Evolutionary conservation across 2,888 invertebrate genomes (phyloP).

Genomic region (Arenicola marina): DNA sequence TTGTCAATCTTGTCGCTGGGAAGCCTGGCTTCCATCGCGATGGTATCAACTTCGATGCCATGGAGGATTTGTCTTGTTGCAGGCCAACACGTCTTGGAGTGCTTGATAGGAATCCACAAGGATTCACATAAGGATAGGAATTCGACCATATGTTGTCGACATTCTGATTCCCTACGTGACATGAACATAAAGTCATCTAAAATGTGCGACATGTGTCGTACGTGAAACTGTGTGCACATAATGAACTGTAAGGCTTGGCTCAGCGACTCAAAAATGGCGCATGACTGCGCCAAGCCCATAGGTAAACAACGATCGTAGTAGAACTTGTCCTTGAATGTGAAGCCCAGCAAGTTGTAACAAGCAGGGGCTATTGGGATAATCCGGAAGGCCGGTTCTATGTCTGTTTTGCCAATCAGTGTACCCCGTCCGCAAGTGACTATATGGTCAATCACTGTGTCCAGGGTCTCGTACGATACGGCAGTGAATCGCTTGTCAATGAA

Average conservation of each 20-base stretch:
- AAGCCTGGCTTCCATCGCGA: too few species aligned
- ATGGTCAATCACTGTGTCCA: background rate
- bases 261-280: background rate
- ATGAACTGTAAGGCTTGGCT: background rate
- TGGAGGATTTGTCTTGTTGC: too few species aligned
- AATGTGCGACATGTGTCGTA: background rate
- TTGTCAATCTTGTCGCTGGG: too few species aligned
- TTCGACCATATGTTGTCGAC: too few species aligned
- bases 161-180: too few species aligned
- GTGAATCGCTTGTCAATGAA: background rate
- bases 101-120: too few species aligned
- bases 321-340: background rate
- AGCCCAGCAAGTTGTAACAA: background rate
- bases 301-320: background rate
- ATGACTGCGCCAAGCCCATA: background rate
- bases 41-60: too few species aligned
- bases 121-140: too few species aligned
- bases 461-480: background rate
- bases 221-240: background rate
- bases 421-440: background rate
- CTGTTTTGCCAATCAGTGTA: background rate
- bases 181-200: slow-evolving; percentile 1
- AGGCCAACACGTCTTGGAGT: too few species aligned
- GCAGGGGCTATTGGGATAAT: background rate
- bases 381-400: background rate